These are phyloP conservation scores for Zelostemma sp. DNA, from an alignment of 1,140 invertebrate genomes.

Conservation along the genomic window DNA sequence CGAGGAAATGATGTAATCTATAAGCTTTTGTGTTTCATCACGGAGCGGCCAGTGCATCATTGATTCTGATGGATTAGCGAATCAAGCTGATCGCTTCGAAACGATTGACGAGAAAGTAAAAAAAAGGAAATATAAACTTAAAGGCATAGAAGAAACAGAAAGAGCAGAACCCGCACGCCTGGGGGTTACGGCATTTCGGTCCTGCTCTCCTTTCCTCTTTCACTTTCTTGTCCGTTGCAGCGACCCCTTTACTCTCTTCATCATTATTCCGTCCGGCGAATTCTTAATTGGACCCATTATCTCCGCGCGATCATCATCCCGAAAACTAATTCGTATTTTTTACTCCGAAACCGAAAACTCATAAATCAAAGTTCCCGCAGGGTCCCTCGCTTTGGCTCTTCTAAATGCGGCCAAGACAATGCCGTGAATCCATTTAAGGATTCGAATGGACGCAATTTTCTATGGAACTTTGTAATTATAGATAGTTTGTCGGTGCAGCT, in stretches of 20 bases:
- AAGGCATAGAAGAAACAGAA: slow-evolving; percentile 36
- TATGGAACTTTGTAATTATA: slow-evolving; percentile 70
- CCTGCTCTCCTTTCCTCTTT: slow-evolving; percentile 40
- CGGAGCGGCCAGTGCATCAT: not conserved
- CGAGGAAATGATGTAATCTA: no score
- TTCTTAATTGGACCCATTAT: slow-evolving; percentile 70
- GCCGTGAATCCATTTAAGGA: slow-evolving; percentile 63
- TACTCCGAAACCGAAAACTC: slow-evolving; percentile 69
- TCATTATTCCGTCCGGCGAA: slow-evolving; percentile 53
- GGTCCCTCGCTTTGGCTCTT: slow-evolving; percentile 42
- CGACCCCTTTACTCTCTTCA: slow-evolving; percentile 29
- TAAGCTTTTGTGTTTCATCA: no score
- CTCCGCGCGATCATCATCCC: slow-evolving; percentile 68
- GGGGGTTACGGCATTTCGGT: slow-evolving; percentile 42
- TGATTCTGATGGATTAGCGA: not conserved
- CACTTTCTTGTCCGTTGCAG: slow-evolving; percentile 41
- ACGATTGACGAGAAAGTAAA: slow-evolving; percentile 30
- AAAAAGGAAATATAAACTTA: slow-evolving; percentile 15
- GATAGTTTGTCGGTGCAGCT: slow-evolving; percentile 61
- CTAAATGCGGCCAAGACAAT: slow-evolving; percentile 54
- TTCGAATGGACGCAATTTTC: slow-evolving; percentile 70
- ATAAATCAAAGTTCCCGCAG: slow-evolving; percentile 66
- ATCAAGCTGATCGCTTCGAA: slow-evolving; percentile 8
- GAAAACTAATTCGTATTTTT: slow-evolving; percentile 70
- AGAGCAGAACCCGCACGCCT: slow-evolving; percentile 36